Evolutionary conservation across 2,113 vertebrate genomes (phyloP).

Genomic region (Microtus oregoni): DNA sequence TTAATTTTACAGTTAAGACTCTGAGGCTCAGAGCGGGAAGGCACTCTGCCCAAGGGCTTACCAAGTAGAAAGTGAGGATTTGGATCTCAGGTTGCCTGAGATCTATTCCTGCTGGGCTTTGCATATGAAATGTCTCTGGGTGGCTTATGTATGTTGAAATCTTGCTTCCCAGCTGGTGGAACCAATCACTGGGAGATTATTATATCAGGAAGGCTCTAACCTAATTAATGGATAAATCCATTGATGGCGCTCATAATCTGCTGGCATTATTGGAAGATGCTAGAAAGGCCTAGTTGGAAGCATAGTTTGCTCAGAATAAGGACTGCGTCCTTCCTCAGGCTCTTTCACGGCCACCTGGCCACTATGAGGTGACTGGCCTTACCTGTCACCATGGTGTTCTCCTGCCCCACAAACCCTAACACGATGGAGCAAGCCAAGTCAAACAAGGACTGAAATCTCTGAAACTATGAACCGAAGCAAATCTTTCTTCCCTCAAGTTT

Average conservation of each 20-base stretch:
- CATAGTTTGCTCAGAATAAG: neutral
- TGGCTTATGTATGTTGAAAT: neutral
- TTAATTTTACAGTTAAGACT: neutral
- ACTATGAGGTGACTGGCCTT: neutral
- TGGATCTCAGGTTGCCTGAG: neutral
- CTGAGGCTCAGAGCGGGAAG: neutral
- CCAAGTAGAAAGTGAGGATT: neutral
- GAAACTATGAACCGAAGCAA: neutral
- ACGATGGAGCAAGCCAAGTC: neutral
- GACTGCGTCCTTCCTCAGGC: neutral
- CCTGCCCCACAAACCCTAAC: neutral
- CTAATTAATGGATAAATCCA: neutral
- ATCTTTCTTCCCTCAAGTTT: neutral
- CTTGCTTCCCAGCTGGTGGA: neutral
- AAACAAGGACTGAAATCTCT: neutral
- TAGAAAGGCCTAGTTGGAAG: neutral
- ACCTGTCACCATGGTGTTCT: neutral
- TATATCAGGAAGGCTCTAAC: neutral
- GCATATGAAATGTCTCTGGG: neutral
- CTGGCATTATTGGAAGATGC: neutral
- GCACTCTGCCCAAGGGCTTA: neutral
- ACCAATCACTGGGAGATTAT: neutral
- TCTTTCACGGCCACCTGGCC: neutral
- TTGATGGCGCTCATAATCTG: neutral
- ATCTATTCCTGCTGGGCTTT: neutral